Percentiles rank a stretch among this genome's conserved stretches.
phyloP scores from a whole-genome alignment of 2,113 vertebrate species.

The Microcebus ravelobensis region DNA sequence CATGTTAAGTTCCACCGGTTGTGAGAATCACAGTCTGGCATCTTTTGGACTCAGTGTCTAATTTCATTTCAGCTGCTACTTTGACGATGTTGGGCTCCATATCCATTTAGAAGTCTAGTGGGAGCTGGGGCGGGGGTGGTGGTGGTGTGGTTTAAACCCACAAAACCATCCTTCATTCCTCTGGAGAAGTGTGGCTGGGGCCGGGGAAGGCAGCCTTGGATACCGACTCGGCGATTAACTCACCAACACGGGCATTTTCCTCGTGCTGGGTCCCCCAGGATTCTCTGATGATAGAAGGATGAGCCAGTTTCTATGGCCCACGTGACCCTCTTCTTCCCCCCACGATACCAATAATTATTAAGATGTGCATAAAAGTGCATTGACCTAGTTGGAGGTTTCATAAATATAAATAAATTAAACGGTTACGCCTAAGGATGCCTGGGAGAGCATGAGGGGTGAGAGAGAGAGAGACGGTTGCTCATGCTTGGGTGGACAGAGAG shows the following conservation, averaged over 20 bases:
- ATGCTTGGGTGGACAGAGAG: neutral
- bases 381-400: conserved; percentile 83
- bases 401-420: conserved; percentile 74
- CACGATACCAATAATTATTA: conserved; percentile 81
- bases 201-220: neutral
- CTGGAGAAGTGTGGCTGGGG: conserved; percentile 47
- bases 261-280: neutral
- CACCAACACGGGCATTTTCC: conserved; percentile 5
- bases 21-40: neutral
- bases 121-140: neutral
- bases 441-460: neutral
- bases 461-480: neutral
- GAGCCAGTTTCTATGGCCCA: neutral
- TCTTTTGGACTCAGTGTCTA: neutral
- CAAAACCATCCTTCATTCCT: conserved; percentile 34
- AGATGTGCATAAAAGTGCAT: conserved; percentile 65
- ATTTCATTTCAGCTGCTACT: conserved; percentile 43
- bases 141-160: neutral
- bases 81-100: neutral
- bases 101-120: conserved; percentile 31
- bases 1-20: neutral
- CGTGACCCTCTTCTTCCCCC: neutral
- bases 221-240: conserved; percentile 1
- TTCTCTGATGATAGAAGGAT: neutral
- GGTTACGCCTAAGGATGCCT: conserved; percentile 51